These are phyloP conservation scores for Cassiopea andromeda DNA, from an alignment of 30 jellyfish, hydroid and myxozoan species.

Conservation along the genomic window DNA sequence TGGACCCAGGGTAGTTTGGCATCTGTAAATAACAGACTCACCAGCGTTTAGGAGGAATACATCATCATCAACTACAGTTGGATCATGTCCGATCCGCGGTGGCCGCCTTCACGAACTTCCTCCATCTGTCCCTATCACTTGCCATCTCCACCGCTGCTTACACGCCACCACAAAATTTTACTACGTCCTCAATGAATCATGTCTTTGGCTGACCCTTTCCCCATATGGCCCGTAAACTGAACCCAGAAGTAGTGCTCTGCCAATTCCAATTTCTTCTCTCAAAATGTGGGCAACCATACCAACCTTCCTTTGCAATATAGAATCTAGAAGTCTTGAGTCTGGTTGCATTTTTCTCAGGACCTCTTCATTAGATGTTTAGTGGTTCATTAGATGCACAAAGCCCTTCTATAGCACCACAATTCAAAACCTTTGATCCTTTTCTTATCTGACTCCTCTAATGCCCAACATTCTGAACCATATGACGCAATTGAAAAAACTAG, in stretches of 20 bases:
- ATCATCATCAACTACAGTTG: too few species aligned
- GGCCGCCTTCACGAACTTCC: too few species aligned
- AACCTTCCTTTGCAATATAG: neutral
- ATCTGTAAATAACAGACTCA: too few species aligned
- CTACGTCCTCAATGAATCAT: neutral
- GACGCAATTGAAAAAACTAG: neutral
- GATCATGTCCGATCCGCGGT: too few species aligned
- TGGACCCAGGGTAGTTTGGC: too few species aligned
- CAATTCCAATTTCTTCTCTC: neutral
- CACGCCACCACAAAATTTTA: neutral
- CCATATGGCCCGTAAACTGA: neutral
- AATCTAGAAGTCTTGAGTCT: neutral
- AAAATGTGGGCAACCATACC: neutral
- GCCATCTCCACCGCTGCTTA: neutral
- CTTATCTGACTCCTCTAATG: neutral
- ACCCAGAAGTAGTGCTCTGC: slow-evolving; percentile 8
- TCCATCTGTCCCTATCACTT: too few species aligned
- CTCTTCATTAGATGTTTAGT: slow-evolving; percentile 4
- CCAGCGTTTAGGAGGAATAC: too few species aligned
- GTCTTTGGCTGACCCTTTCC: neutral
- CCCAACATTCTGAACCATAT: slow-evolving; percentile 15
- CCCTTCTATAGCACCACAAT: slow-evolving; percentile 3
- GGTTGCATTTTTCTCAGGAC: neutral
- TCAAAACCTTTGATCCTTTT: slow-evolving; percentile 13
- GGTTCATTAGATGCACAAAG: neutral